Conservation (phyloP, 64 coral and sea anemone species). For the Porites australiensis region DNA sequence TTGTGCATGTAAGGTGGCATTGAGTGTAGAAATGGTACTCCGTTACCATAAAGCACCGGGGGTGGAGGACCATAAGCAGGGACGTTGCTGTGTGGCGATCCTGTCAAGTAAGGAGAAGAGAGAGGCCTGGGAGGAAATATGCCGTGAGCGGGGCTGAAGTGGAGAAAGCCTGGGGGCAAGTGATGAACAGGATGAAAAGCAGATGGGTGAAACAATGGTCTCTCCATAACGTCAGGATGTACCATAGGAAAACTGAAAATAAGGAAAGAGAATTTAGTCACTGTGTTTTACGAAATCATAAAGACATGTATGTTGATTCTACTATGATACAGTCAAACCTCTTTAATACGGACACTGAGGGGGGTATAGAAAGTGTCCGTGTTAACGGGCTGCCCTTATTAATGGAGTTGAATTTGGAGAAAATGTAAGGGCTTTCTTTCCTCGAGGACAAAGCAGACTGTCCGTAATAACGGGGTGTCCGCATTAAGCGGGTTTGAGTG, state of each 20-base stretch:
- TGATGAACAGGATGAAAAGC: conserved; percentile 33
- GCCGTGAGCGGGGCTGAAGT: background rate
- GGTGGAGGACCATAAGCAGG: conserved; percentile 18
- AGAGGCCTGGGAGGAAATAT: conserved; percentile 10
- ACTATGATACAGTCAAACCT: too few relatives aligned
- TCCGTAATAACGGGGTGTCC: too few relatives aligned
- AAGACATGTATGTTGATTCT: too few relatives aligned
- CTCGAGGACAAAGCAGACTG: too few relatives aligned
- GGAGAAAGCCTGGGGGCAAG: conserved; percentile 25
- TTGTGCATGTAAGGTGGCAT: conserved; percentile 19
- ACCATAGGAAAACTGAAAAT: background rate
- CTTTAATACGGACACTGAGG: too few relatives aligned
- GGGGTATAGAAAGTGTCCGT: too few relatives aligned
- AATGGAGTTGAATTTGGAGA: too few relatives aligned
- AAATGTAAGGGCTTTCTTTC: too few relatives aligned
- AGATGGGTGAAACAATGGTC: background rate
- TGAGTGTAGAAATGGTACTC: conserved; percentile 18
- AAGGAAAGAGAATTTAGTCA: background rate
- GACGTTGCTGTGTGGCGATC: background rate
- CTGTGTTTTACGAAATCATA: background rate
- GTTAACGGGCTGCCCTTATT: too few relatives aligned
- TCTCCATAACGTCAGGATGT: background rate
- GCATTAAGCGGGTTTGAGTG: too few relatives aligned
- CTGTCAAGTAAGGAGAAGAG: background rate
- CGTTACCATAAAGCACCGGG: background rate